Base-by-base conservation (phyloP, 2,888 invertebrate species). In the Ochropleura plecta region DNA sequence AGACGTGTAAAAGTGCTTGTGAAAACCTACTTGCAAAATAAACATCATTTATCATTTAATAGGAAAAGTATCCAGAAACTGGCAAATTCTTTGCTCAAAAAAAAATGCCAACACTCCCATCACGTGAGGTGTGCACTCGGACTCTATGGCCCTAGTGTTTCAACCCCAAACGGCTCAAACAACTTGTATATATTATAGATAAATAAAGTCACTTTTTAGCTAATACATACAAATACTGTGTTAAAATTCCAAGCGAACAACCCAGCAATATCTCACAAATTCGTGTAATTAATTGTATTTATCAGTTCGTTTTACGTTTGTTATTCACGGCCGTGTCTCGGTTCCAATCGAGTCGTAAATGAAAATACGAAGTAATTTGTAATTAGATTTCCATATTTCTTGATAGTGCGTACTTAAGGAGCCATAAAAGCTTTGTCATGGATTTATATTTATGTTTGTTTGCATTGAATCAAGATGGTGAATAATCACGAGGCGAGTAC, bases 281-380 rank as follows among this genome's bases (percentile, higher is more conserved):
- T 60, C 60, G 53, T 16, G 48, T 60, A 82, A 85, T 81, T 68
- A 82, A 82, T 76, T 53, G 53, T 82, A 81, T 84, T 82, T 69
- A 85, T 66, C 55, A 59, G 20, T 66, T 59, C 48, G 60, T 51
- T 57, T 44, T 18, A 40, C 46, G 62, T 30, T 80, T 85, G 78
- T 71, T 82, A 82, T 85, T 84, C 82, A 53, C 57, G 65, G 5
- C 48, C 10, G 9, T 46, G 70, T 16, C 64, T 65, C 55, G 44
- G 14, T 81, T 70, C 66, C 49, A 64, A 84, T 76, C 51, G 59
- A 57, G 53, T 59, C 46, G 65, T 68, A 53, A 77, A 85, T 76
- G 68, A 76, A 69, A 84, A 79, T 51, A 81, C 78, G 59, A 44
- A 62, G 18, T 62, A 66, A 77, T 60, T 70, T 85, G 68, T 82